phyloP scores from a whole-genome alignment of 2,888 invertebrate species.

The Sicus ferrugineus region DNA sequence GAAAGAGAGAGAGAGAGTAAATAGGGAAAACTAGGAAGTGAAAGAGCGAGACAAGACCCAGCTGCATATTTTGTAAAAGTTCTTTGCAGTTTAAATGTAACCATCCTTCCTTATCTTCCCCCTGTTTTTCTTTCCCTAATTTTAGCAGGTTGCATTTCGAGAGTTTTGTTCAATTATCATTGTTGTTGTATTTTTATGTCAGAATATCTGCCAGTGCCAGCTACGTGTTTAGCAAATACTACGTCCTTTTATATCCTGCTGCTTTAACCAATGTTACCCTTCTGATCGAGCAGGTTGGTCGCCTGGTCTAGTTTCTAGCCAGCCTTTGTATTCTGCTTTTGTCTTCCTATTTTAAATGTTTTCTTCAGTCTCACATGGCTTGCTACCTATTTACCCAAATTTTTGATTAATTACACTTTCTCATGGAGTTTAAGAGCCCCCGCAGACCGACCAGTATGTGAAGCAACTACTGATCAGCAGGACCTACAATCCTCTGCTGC shows the following conservation, averaged over 20 bases:
- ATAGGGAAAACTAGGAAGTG: too few relatives aligned
- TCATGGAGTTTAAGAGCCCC: too few relatives aligned
- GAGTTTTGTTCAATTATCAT: not conserved
- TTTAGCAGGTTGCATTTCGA: not conserved
- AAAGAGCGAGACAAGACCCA: too few relatives aligned
- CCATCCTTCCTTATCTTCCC: not conserved
- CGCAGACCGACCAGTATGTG: too few relatives aligned
- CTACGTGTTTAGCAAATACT: not conserved
- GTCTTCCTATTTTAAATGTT: not conserved
- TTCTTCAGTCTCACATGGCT: not conserved
- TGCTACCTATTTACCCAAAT: not conserved
- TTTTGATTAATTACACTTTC: conserved; percentile 6
- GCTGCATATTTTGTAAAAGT: not conserved
- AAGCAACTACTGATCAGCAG: not conserved
- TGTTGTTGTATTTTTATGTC: not conserved
- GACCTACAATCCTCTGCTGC: not conserved
- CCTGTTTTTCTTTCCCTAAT: not conserved
- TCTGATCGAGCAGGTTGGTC: not conserved
- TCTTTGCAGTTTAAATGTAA: not conserved
- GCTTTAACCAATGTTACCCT: not conserved
- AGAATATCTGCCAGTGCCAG: too few relatives aligned
- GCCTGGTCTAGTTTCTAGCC: not conserved
- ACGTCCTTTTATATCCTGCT: not conserved
- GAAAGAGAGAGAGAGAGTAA: not conserved
- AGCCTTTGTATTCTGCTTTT: not conserved